Evolutionary conservation across 2,888 invertebrate species (phyloP), one percentile per base, ranked within the genome.

Genomic region (Cheilosia variabilis): DNA sequence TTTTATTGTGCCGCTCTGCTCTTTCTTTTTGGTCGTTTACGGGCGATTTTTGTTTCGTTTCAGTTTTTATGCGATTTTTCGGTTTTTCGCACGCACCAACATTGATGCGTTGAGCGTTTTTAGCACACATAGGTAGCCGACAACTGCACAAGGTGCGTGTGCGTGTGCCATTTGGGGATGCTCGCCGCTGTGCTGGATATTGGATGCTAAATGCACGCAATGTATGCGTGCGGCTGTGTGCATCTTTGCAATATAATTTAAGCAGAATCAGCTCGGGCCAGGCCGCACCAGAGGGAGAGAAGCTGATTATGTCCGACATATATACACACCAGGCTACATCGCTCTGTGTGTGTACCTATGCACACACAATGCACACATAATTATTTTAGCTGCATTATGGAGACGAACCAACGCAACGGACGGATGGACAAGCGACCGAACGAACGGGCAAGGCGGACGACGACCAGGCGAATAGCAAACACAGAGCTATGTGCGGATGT

Each of bases 341-440:
- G 17, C 19, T 31, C 13, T 24, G 41, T 68, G 53, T 68, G 53
- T 53, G 80, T 82, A 73, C 41, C 77, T 77, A 53, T 68, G 87
- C 87, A 86, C 86, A 86, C 86, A 86, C 86, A 81, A 81, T 86
- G 86, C 86, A 86, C 86, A 86, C 86, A 86, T 86, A 82, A 87
- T 87, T 87, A 87, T 87, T 87, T 87, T 87, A 87, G 87, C 87
- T 87, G 87, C 87, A 82, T 87, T 87, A 82, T 87, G 77, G 77
- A 69, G 86, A 78, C 83, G 79, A 62, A 50, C 22, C 50, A 52
- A 47, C 55, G 63, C 7, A 31, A 63, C 66, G 83, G 82, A 53
- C 57, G 60, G 53, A 76, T 72, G 72, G 65, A 47, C 45, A 45
- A 66, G 43, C 22, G 45, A 53, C 43, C 41, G 31, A 43, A 45